Conservation (phyloP, 2,888 invertebrate species). For the Parapristionchus giblindavisi region DNA sequence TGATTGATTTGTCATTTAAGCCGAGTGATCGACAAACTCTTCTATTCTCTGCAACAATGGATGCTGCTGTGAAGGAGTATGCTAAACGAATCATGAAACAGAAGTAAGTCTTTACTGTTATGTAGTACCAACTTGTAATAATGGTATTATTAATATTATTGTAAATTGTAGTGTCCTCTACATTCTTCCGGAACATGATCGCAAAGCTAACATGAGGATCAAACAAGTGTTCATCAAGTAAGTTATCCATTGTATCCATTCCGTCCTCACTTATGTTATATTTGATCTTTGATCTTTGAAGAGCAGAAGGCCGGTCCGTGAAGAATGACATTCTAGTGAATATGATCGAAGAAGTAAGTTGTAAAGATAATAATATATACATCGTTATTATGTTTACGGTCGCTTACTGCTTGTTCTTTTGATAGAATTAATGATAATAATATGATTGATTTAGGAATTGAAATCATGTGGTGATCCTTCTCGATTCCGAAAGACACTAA, state of each 20-base stretch:
- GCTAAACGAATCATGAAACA: background rate
- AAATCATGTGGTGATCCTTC: background rate
- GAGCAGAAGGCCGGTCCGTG: background rate
- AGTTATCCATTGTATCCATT: background rate
- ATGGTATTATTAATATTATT: background rate
- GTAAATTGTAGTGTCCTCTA: constrained; percentile 5
- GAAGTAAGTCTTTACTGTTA: constrained; percentile 1
- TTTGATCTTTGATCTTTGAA: background rate
- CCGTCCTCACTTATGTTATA: background rate
- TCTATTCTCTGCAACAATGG: constrained; percentile 53
- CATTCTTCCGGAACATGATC: background rate
- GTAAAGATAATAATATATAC: no score
- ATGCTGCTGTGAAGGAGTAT: background rate
- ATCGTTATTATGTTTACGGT: no score
- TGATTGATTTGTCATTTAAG: constrained; percentile 37
- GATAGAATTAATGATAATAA: background rate
- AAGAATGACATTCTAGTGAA: background rate
- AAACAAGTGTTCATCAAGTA: constrained; percentile 18
- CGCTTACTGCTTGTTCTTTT: no score
- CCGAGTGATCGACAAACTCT: constrained; percentile 58
- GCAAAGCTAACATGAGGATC: constrained; percentile 18
- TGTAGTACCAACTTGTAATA: background rate
- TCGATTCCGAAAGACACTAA: constrained; percentile 48
- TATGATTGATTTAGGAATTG: background rate
- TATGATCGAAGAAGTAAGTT: background rate